Evolutionary conservation across 2,888 invertebrate genomes (phyloP), one percentile per base, ranked within the genome.

Genomic region (Hirtodrosophila confusa): DNA sequence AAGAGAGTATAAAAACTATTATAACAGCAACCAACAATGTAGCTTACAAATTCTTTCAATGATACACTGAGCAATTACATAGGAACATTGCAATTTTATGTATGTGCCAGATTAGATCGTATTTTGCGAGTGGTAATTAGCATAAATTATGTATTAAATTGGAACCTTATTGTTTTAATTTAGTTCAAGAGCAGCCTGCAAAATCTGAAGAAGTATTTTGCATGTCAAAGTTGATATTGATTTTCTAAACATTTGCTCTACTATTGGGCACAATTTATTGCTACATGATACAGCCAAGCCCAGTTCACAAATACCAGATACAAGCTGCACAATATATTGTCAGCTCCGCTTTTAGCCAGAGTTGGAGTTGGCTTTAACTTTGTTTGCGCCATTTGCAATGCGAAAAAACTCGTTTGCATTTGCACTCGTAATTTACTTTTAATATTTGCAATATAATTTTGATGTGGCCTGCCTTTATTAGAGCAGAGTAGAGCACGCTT

Each of bases 391-490:
- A 31, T 43, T 43, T 55, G 57, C 51, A 37, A 62, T 36, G 48
- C n/a, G 23, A 11, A 65, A 31, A 80, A 82, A 82, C 82, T 80
- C 64, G 82, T 82, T 82, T 80, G 83, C 80, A 83, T 83, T 86
- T 72, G 75, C 60, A 68, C 49, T 72, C 77, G 86, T 86, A 80
- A 83, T 86, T 86, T 80, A 80, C 74, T 77, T 80, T 72, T 84
- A 86, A 80, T 86, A 86, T 80, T 82, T 83, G 80, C 71, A 74
- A 74, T 83, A 79, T 66, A 67, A 47, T 63, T 71, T 78, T 64
- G 50, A 43, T 58, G 37, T 69, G 62, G 64, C 44, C 41, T 39
- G 62, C 62, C 69, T 78, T 86, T 86, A 86, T 74, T 82, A 65
- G 75, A 77, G 75, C 64, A 63, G 49, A 53, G 57, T 67, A 44